A percentile compares a stretch with the other conserved stretches of the same genome.
Evolutionary conservation across 2,888 invertebrate genomes (phyloP).

Genomic region (Lithophane socia): DNA sequence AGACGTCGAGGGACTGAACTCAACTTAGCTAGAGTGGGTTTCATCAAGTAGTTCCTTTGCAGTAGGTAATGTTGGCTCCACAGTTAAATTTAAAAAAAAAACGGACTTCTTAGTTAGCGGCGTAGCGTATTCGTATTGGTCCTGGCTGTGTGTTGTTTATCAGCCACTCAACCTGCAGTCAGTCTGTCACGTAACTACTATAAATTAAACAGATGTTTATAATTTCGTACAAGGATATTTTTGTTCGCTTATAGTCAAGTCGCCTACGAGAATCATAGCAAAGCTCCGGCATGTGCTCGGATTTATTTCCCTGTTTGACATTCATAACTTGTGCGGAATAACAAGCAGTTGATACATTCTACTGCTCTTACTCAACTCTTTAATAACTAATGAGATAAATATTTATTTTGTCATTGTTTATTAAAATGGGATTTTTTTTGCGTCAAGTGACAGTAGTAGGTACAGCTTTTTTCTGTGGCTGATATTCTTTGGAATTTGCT

Average conservation of each 20-base stretch:
- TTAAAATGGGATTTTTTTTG: neutral
- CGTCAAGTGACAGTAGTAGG: neutral
- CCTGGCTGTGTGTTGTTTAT: neutral
- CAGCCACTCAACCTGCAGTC: neutral
- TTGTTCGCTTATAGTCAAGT: slow-evolving; percentile 46
- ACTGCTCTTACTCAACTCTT: slow-evolving; percentile 25
- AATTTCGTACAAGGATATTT: slow-evolving; percentile 32
- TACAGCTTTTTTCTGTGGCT: neutral
- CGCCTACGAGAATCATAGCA: slow-evolving; percentile 46
- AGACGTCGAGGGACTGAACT: neutral
- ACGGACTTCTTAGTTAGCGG: too few relatives aligned
- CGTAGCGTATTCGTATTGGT: too few relatives aligned
- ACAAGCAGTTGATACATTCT: slow-evolving; percentile 54
- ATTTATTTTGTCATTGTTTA: slow-evolving; percentile 5
- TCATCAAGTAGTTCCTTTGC: too few relatives aligned
- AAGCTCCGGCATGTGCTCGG: slow-evolving; percentile 43
- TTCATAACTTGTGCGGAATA: slow-evolving; percentile 60
- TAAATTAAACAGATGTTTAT: slow-evolving; percentile 23
- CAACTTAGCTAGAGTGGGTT: too few relatives aligned
- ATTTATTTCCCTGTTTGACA: slow-evolving; percentile 57
- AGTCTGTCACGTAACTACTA: neutral
- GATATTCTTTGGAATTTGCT: neutral
- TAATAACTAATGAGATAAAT: slow-evolving; percentile 25
- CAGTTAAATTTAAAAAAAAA: too few relatives aligned
- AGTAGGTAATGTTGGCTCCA: too few relatives aligned